Evolutionary conservation across 2,797 vertebrate genomes (phyloP).

Genomic region (Gambusia yucatana): DNA sequence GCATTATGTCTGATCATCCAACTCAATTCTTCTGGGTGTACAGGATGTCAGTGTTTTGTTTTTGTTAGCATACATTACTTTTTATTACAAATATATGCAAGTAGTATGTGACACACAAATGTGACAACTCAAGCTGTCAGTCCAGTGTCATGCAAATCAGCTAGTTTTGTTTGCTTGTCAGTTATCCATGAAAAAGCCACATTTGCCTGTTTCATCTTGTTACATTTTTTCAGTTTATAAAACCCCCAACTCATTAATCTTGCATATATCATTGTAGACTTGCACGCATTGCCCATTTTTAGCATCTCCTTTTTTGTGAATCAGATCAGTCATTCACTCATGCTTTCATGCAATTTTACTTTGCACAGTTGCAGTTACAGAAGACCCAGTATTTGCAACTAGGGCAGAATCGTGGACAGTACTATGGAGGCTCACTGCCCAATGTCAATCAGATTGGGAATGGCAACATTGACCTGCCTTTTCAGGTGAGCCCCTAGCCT

Average conservation of each 20-base stretch:
- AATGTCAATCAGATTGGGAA: slow-evolving; percentile 99
- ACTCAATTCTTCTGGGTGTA: slow-evolving; percentile 22
- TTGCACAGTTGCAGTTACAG: slow-evolving; percentile 97
- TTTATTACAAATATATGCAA: slow-evolving; percentile 46
- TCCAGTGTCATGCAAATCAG: slow-evolving; percentile 55
- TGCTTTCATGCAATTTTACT: slow-evolving; percentile 87
- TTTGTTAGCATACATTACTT: slow-evolving; percentile 43
- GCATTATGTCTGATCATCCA: slow-evolving; percentile 47
- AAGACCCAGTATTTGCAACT: slow-evolving; percentile 99
- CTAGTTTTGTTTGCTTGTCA: slow-evolving; percentile 38
- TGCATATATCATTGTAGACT: slow-evolving; percentile 46
- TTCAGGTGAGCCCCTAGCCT: slow-evolving; percentile 93
- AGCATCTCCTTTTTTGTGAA: slow-evolving; percentile 58
- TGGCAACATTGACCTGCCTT: slow-evolving; percentile 95
- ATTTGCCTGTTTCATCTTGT: slow-evolving; percentile 51
- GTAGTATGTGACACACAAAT: slow-evolving; percentile 27
- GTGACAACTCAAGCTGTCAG: slow-evolving; percentile 47
- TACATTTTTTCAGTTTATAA: slow-evolving; percentile 30
- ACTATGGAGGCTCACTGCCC: slow-evolving; percentile 98
- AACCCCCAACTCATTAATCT: slow-evolving; percentile 24
- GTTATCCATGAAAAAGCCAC: slow-evolving; percentile 46
- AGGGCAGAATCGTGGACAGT: slow-evolving; percentile 98
- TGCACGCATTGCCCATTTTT: slow-evolving; percentile 53
- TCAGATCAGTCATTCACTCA: slow-evolving; percentile 81
- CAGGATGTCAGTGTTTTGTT: slow-evolving; percentile 5